Evolutionary conservation across 2,113 vertebrate genomes (phyloP).

Genomic region (Stomatorhinus ivindoensis): DNA sequence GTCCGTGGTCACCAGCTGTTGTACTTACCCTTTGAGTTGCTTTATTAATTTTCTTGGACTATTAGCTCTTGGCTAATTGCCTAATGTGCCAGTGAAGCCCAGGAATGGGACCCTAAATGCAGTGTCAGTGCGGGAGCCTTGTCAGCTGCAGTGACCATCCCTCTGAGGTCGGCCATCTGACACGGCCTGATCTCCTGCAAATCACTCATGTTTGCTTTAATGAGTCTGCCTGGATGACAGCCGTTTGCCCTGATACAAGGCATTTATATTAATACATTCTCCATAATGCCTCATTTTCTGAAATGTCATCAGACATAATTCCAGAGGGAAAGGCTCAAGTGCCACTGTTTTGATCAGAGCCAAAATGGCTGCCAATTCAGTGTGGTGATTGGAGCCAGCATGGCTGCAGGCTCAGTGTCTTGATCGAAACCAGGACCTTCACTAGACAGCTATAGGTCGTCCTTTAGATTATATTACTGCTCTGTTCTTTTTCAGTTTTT

Average conservation of each 20-base stretch:
- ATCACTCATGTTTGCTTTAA: constrained; percentile 16
- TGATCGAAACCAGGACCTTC: constrained; percentile 5
- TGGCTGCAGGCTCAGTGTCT: background rate
- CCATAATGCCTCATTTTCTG: background rate
- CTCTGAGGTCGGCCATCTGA: background rate
- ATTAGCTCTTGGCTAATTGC: constrained; percentile 24
- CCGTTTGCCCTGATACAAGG: constrained; percentile 6
- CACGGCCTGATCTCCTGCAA: background rate
- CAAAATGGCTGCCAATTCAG: background rate
- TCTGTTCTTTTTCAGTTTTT: constrained; percentile 3
- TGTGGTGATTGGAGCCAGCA: background rate
- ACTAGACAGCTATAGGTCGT: background rate
- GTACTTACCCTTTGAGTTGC: constrained; percentile 3
- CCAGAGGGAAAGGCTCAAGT: background rate
- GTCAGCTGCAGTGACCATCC: background rate
- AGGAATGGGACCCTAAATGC: background rate
- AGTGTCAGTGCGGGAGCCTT: background rate
- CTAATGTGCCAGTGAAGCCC: constrained; percentile 23
- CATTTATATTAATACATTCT: background rate
- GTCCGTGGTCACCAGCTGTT: constrained; percentile 19
- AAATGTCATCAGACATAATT: background rate
- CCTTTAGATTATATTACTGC: background rate
- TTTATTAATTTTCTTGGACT: constrained; percentile 27
- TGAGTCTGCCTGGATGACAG: constrained; percentile 7
- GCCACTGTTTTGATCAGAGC: background rate